Evolutionary conservation across 2,888 invertebrate genomes (phyloP), one percentile per base, ranked within the genome.

Genomic region (Cheilosia urbana): DNA sequence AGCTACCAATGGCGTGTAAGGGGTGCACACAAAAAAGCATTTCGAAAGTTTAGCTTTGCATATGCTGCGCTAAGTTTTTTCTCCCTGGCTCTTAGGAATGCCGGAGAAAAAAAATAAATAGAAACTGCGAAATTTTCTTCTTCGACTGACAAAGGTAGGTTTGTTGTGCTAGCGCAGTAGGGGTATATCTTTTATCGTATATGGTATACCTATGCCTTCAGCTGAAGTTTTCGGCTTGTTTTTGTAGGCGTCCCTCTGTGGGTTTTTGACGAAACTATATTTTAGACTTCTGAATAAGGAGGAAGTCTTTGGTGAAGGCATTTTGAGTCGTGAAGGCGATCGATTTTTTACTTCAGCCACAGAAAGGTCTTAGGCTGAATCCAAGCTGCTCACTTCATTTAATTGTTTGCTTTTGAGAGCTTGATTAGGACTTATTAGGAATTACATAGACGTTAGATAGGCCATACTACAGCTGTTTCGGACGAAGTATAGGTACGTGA

Each of bases 31-130:
- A 51, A 71, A 69, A 65, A 82, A 51, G 45, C 45, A 58, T 79
- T 84, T 75, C 75, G 84, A 84, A 84, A 84, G 84, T 84, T 71
- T 65, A 60, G 65, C 65, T 80, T 65, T 71, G 84, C 79, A 80
- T 84, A 79, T 84, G 84, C 42, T 65, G 34, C 34, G 53, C 49
- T 68, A 72, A 66, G 40, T 47, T 80, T 81, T 69, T 63, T 66
- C 40, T 55, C 53, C 19, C 30, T 13, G n/a, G 34, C 21, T 19
- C 13, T 37, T 51, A 24, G 30, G 30, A 60, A 77, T 47, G 60
- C 66, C 45, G 60, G 37, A 24, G 42, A 24, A 72, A 55, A 30
- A 53, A 53, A 57, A 40, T 51, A 37, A 37, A 30, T 30, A 2
- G 9, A 9, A 30, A 30, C 30, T 30, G 30, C 55, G 19, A 65